Conservation (phyloP, 2,797 vertebrate genomes). For the Garrulus glandarius region DNA sequence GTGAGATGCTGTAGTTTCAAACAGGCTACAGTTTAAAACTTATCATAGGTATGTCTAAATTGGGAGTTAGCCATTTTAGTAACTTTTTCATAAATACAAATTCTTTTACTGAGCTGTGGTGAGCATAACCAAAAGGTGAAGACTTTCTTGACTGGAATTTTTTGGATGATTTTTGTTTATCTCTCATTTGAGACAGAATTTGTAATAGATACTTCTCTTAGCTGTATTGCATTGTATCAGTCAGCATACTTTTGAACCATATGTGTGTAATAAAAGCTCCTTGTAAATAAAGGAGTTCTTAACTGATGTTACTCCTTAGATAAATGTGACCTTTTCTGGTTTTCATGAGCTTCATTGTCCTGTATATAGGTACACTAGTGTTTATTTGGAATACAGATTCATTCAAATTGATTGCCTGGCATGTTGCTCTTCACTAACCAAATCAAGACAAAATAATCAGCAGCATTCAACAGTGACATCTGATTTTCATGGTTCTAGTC, state of each 20-base stretch:
- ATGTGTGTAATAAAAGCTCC: background rate
- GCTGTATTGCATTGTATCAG: background rate
- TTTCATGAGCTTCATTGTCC: background rate
- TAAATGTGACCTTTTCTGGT: background rate
- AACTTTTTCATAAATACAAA: background rate
- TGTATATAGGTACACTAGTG: background rate
- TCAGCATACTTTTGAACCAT: background rate
- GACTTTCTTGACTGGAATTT: background rate
- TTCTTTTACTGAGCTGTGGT: background rate
- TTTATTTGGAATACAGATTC: background rate
- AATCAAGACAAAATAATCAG: conserved; percentile 11
- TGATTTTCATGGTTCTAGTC: conserved; percentile 17
- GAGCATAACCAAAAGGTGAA: background rate
- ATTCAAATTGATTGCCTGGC: background rate
- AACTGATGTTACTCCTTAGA: background rate
- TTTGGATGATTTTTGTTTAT: background rate
- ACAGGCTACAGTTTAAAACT: background rate
- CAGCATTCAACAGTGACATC: background rate
- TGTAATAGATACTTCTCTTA: background rate
- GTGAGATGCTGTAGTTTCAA: background rate
- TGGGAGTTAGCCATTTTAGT: background rate
- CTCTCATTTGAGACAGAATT: background rate
- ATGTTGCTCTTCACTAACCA: background rate
- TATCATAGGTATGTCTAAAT: background rate
- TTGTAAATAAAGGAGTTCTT: background rate